Conservation (phyloP, 2,113 vertebrate species). For the Glaucidium brasilianum region DNA sequence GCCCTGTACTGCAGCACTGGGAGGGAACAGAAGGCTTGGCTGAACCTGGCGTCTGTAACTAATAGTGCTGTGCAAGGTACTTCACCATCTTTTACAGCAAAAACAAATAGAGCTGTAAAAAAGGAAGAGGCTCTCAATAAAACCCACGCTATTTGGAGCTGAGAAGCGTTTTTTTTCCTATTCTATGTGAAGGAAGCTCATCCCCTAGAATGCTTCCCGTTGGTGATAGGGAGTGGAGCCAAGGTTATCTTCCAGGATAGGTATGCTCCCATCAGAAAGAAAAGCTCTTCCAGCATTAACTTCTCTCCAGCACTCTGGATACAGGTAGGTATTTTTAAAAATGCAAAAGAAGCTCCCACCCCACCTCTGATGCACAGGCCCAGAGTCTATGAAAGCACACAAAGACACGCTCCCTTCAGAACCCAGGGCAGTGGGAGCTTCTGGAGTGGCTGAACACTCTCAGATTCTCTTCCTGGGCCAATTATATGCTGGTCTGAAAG, state of each 20-base stretch:
- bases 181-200: background rate
- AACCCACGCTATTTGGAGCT: background rate
- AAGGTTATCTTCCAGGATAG: background rate
- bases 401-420: background rate
- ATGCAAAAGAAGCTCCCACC: background rate
- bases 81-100: background rate
- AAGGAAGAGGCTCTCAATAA: background rate
- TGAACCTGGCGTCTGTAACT: background rate
- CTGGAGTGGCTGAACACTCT: background rate
- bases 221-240: background rate
- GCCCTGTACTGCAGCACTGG: background rate
- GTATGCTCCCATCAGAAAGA: background rate
- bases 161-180: background rate
- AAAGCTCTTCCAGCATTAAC: background rate
- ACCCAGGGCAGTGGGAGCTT: rapidly evolving
- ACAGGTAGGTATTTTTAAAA: background rate
- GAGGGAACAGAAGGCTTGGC: background rate
- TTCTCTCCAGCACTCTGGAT: background rate
- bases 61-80: background rate
- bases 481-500: background rate
- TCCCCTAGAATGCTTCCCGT: background rate
- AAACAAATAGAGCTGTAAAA: slow-evolving; percentile 26
- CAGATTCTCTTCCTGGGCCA: background rate
- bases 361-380: background rate
- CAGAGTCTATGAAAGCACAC: rapidly evolving